These are phyloP conservation scores for Eleutherodactylus coqui DNA, from an alignment of 2,797 vertebrate species.

Conservation along the genomic window DNA sequence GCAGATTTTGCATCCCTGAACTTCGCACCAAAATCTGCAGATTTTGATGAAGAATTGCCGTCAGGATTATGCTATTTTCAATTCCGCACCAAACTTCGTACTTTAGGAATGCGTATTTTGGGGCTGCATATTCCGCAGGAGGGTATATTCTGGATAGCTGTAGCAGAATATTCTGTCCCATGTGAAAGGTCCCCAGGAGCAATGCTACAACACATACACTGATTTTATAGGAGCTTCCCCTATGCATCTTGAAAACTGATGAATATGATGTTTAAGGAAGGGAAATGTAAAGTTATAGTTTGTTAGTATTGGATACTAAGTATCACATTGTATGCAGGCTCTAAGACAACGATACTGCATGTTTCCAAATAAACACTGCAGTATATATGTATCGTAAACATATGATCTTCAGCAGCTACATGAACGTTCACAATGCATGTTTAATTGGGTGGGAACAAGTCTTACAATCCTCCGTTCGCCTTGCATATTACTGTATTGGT, in stretches of 20 bases:
- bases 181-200: too few species aligned
- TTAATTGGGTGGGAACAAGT: neutral
- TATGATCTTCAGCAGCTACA: neutral
- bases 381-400: neutral
- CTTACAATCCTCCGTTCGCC: neutral
- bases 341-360: neutral
- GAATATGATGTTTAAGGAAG: neutral
- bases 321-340: neutral
- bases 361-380: neutral
- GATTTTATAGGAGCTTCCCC: constrained; percentile 22
- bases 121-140: too few species aligned
- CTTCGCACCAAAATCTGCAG: too few species aligned
- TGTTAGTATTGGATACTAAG: neutral
- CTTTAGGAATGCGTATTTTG: too few species aligned
- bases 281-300: neutral
- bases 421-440: neutral
- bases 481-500: constrained; percentile 3
- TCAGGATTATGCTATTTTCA: too few species aligned
- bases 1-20: too few species aligned
- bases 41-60: too few species aligned
- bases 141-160: too few species aligned
- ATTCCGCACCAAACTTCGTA: too few species aligned
- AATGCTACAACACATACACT: neutral
- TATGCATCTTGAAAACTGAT: neutral
- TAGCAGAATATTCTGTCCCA: too few species aligned